Conservation (phyloP, 2,888 invertebrate genomes). For the Alsophila aescularia region DNA sequence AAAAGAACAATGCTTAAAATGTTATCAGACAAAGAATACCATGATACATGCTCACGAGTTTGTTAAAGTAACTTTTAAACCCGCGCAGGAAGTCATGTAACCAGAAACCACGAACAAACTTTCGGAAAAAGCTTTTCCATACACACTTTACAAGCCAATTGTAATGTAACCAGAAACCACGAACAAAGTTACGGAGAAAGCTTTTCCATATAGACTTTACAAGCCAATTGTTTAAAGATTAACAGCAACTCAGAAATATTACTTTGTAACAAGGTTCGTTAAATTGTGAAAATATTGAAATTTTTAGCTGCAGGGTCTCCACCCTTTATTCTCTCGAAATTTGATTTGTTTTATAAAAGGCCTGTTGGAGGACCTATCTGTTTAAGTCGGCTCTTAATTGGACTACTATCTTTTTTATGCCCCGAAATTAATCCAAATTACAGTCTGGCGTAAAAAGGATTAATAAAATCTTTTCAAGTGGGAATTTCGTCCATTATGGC, state of each 20-base stretch:
- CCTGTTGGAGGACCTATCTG: slow-evolving; percentile 27
- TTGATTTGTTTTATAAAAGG: slow-evolving; percentile 33
- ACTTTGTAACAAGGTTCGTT: slow-evolving; percentile 24
- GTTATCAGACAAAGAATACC: slow-evolving; percentile 1
- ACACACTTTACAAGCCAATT: slow-evolving; percentile 11
- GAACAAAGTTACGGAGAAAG: slow-evolving; percentile 21
- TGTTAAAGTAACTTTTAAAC: slow-evolving; percentile 21
- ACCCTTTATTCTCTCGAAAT: slow-evolving; percentile 29
- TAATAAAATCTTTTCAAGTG: slow-evolving; percentile 39
- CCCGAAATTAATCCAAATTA: slow-evolving; percentile 40
- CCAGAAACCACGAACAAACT: slow-evolving; percentile 24
- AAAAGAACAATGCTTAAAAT: too few species aligned
- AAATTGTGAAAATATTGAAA: slow-evolving; percentile 22
- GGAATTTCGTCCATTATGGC: slow-evolving; percentile 26
- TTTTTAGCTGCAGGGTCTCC: slow-evolving; percentile 13
- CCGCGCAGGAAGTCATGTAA: slow-evolving; percentile 13
- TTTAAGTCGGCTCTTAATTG: slow-evolving; percentile 42
- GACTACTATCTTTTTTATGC: slow-evolving; percentile 33
- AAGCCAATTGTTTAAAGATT: slow-evolving; percentile 21
- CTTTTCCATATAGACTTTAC: slow-evolving; percentile 20
- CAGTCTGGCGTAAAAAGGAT: slow-evolving; percentile 35
- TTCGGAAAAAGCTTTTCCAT: slow-evolving; percentile 28
- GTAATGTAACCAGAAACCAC: slow-evolving; percentile 22
- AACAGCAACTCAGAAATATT: slow-evolving; percentile 19
- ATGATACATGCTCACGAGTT: slow-evolving; percentile 19